Evolutionary conservation across 23 tunicate species (phyloP), one percentile per base, ranked within the genome.

Genomic region (Corella eumyota): DNA sequence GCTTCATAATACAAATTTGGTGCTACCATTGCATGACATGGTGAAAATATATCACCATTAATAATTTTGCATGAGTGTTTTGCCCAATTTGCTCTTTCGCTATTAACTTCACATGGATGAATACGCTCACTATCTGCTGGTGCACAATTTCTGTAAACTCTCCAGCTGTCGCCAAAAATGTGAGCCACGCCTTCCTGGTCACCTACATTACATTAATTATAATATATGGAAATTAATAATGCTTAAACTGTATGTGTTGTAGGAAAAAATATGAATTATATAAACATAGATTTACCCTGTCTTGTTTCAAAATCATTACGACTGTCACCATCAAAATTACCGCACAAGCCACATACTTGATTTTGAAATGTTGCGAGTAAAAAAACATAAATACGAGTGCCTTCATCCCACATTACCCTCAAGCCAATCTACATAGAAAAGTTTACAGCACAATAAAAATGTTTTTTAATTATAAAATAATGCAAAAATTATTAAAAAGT

Each of bases 271-370:
- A 15, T 15, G 7, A 19, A 52, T 21, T 20, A 15, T 15, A 20
- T 52, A 19, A 15, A 52, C 24, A 15, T 52, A 17, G 6, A 58
- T 6, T 58, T 52, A 84, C 94, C 94, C 69, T 84, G 94, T 57
- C 83, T 49, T 0, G 83, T 69, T 15, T 3, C 34, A 44, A 69
- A 84, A 45, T 84, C 94, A 40, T 84, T 84, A 17, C 21, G 29
- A 4, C 72, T 61, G 49, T 69, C 50, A 0, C 94, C 94, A 37
- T 84, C 84, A 56, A 38, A 84, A 61, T 84, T 63, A 25, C 94
- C 94, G 32, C 94, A 84, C 38, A 84, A 51, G 23, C 94, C 94
- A 37, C 94, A 84, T 0, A 70, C 78, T 61, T 63, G 44, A 34
- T 34, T 24, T 34, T 28, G 36, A 50, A 32, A 84, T 3, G 25